Evolutionary conservation across 2,113 vertebrate genomes (phyloP).

Genomic region (Mus spicilegus): DNA sequence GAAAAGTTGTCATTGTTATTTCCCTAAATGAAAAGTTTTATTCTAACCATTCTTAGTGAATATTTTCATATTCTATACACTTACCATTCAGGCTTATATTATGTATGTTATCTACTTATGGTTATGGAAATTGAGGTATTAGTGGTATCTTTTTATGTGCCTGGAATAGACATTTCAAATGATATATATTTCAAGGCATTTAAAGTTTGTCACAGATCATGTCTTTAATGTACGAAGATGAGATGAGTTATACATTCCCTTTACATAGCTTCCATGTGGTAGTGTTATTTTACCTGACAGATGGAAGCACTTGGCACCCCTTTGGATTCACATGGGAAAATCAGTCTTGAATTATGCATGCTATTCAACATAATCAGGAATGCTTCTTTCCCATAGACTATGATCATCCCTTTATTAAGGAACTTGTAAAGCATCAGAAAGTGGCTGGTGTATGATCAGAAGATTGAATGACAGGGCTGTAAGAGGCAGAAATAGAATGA

Average conservation of each 20-base stretch:
- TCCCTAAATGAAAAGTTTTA: not conserved
- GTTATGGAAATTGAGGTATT: not conserved
- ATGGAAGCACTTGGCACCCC: not conserved
- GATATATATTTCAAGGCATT: slow-evolving; percentile 12
- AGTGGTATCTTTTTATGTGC: not conserved
- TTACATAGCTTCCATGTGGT: not conserved
- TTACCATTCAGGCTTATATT: not conserved
- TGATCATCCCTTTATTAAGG: not conserved
- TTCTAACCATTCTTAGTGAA: not conserved
- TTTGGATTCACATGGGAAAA: slow-evolving; percentile 43
- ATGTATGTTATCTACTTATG: slow-evolving; percentile 30
- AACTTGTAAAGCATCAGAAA: slow-evolving; percentile 11
- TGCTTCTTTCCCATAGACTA: not conserved
- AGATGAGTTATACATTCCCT: slow-evolving; percentile 31
- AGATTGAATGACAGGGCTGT: not conserved
- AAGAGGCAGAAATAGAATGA: not conserved
- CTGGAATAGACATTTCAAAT: slow-evolving; percentile 35
- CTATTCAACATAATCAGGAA: slow-evolving; percentile 28
- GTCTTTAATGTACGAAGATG: not conserved
- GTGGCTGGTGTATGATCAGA: not conserved
- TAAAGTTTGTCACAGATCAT: slow-evolving; percentile 20
- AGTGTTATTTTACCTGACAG: slow-evolving; percentile 33
- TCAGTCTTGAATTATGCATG: slow-evolving; percentile 40
- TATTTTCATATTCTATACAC: not conserved
- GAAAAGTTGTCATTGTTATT: not conserved